Percentiles rank a stretch among this genome's conserved stretches.
These are phyloP conservation scores for Perca schrenkii DNA, from an alignment of 2,113 vertebrate species.

Conservation along the genomic window DNA sequence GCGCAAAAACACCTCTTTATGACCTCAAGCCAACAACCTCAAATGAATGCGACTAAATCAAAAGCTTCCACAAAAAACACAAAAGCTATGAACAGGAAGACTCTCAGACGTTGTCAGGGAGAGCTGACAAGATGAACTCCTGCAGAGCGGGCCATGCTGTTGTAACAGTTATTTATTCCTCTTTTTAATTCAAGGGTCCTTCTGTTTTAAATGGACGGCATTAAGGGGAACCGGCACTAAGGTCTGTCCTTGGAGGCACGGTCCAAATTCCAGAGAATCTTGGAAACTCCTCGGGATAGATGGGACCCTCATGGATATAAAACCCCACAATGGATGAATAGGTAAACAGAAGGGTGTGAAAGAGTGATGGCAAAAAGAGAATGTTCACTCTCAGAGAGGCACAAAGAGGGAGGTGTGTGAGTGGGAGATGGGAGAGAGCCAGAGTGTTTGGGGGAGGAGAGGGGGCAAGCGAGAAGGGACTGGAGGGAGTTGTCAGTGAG, in stretches of 20 bases:
- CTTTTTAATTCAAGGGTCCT: conserved; percentile 74
- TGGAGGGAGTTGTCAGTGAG: conserved; percentile 55
- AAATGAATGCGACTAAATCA: conserved; percentile 44
- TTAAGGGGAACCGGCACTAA: conserved; percentile 69
- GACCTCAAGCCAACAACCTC: conserved; percentile 30
- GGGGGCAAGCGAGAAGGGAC: conserved; percentile 21
- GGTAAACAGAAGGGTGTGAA: conserved; percentile 86
- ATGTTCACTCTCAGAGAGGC: conserved; percentile 80
- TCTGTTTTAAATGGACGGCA: conserved; percentile 72
- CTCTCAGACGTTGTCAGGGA: conserved; percentile 31
- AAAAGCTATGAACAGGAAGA: conserved; percentile 47
- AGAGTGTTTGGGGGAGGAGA: conserved; percentile 39
- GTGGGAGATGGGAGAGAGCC: conserved; percentile 75
- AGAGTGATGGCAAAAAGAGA: conserved; percentile 87
- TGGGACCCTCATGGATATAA: conserved; percentile 84
- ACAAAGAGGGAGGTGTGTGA: conserved; percentile 78
- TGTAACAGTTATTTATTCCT: conserved; percentile 79
- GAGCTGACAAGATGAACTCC: conserved; percentile 68
- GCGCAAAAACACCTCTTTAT: conserved; percentile 25
- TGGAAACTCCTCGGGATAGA: conserved; percentile 84
- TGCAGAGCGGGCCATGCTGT: conserved; percentile 61
- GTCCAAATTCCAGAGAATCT: conserved; percentile 84
- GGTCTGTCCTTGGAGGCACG: conserved; percentile 68
- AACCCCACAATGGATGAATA: conserved; percentile 86
- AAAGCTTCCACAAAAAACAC: conserved; percentile 38